Evolutionary conservation across 2,797 vertebrate species (phyloP).

Genomic region (Periophthalmus magnuspinnatus): DNA sequence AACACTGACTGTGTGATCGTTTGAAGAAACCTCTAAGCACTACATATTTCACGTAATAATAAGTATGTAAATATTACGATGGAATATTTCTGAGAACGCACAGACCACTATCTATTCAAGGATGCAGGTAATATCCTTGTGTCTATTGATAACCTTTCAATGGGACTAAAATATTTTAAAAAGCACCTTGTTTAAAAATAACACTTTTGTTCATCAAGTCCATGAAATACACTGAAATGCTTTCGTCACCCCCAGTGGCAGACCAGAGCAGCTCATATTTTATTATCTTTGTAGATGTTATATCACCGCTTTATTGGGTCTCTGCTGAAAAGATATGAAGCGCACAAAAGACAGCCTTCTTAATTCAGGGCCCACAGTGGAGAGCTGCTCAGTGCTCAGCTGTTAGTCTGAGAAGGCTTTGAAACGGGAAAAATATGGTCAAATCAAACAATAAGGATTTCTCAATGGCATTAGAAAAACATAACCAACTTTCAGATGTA

Average conservation of each 20-base stretch:
- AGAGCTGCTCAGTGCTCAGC: constrained; percentile 20
- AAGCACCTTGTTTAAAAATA: background rate
- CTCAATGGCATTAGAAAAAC: no score
- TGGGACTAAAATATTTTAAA: background rate
- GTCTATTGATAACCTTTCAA: background rate
- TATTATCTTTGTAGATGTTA: constrained; percentile 22
- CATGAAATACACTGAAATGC: background rate
- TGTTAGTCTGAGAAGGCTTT: constrained; percentile 5
- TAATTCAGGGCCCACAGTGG: constrained; percentile 17
- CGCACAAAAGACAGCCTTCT: constrained; percentile 22
- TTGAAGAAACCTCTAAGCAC: no score
- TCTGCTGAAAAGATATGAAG: constrained; percentile 26
- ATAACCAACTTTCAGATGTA: no score
- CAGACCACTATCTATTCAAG: background rate
- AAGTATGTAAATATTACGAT: no score
- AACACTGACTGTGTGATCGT: no score
- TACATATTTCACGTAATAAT: no score
- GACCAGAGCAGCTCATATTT: constrained; percentile 1
- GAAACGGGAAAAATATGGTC: no score
- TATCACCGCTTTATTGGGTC: constrained; percentile 13
- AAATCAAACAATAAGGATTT: no score
- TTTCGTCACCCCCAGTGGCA: background rate
- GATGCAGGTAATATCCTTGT: background rate
- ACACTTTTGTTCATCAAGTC: background rate
- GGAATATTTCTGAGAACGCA: no score